A percentile compares a stretch with the other conserved stretches of the same genome.
These are phyloP conservation scores for Dynastes hyllus DNA, from an alignment of 2,888 invertebrate genomes.

Conservation along the genomic window DNA sequence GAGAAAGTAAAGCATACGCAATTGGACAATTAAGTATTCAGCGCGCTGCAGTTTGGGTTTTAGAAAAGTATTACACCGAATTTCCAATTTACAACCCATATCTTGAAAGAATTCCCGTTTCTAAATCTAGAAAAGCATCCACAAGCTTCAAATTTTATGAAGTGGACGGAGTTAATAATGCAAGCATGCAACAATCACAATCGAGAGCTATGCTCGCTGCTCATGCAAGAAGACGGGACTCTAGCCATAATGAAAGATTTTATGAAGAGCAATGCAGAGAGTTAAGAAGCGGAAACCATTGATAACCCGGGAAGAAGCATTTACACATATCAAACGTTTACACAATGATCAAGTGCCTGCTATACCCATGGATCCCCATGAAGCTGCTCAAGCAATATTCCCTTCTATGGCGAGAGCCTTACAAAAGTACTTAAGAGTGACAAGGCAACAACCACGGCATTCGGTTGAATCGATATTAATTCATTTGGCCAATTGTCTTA, in stretches of 20 bases:
- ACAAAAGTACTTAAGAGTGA: conserved; percentile 96
- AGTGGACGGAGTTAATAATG: conserved; percentile 85
- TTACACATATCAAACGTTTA: conserved; percentile 95
- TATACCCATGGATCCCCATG: conserved; percentile 92
- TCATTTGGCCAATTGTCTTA: conserved; percentile 92
- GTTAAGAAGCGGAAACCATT: conserved; percentile 92
- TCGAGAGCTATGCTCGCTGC: conserved; percentile 82
- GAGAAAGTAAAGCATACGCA: conserved; percentile 90
- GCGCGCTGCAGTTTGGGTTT: conserved; percentile 93
- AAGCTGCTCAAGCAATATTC: conserved; percentile 98
- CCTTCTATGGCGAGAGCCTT: conserved; percentile 96
- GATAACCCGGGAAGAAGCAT: conserved; percentile 97
- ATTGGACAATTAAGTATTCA: conserved; percentile 95
- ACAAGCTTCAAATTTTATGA: conserved; percentile 97
- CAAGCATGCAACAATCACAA: conserved; percentile 79
- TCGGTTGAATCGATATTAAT: conserved; percentile 94
- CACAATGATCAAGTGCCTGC: conserved; percentile 83
- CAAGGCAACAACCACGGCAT: conserved; percentile 96
- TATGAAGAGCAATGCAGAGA: conserved; percentile 98
- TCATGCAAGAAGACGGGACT: conserved; percentile 88
- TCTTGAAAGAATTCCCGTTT: conserved; percentile 91
- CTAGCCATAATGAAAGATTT: conserved; percentile 97
- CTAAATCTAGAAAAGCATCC: conserved; percentile 85
- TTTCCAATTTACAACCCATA: conserved; percentile 98
- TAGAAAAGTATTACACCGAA: conserved; percentile 96